Base-by-base conservation (phyloP, 2,888 invertebrate species). In the Hydriomena furcata region DNA sequence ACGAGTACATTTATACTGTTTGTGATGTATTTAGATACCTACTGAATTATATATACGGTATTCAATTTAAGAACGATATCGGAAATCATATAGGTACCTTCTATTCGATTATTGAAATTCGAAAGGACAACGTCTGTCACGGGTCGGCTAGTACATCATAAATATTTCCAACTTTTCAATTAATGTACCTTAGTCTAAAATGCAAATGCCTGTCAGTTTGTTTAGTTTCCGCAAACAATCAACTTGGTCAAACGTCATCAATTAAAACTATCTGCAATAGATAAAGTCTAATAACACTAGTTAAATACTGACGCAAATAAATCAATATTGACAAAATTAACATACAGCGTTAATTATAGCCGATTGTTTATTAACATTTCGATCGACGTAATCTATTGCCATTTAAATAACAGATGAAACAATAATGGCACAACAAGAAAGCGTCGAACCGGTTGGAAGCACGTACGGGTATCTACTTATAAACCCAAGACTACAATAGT, bases 321-420 rank as follows among this genome's bases (percentile, higher is more conserved):
- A 78, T 82, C 75, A 79, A 77, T 81, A 79, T 74, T 73, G 76
- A 72, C 76, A 70, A 73, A 78, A 84, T 83, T 79, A 79, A 74
- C 81, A 83, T 82, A 81, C 74, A 73, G 79, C 76, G 82, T 82
- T 89, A 88, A 87, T 87, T 85, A 82, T 79, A 75, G 77, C 67
- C 79, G 80, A 82, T 84, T 82, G 82, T 82, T 79, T 78, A 79
- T 74, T 74, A 79, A 72, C 65, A 70, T 71, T 71, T 63, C 70
- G 72, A 73, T 74, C 65, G 71, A 64, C 68, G 66, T 79, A 84
- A 84, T 86, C 82, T 83, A 85, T 86, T 76, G 84, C 79, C 78
- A 84, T 88, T 87, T 87, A 87, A 88, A 87, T 87, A 82, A 86
- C 84, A 85, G 83, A 84, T 82, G 80, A 77, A 82, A 84, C 85